Evolutionary conservation across 2,888 invertebrate genomes (phyloP), one percentile per base, ranked within the genome.

Genomic region (Conus canariensis): DNA sequence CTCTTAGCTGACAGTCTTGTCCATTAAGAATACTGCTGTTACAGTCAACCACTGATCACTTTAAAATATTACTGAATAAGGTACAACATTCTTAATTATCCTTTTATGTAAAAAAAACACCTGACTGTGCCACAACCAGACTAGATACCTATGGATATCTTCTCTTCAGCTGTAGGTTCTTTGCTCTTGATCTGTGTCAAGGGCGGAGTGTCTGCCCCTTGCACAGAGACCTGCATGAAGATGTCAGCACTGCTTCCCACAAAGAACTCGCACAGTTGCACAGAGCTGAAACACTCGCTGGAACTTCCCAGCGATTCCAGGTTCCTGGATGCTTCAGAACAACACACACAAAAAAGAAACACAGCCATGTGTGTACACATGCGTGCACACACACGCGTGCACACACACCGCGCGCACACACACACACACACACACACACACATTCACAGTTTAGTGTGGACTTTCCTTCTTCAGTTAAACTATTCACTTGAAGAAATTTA

Each of bases 281-380:
- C 91, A 3, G 93, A 92, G 9, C 90, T 91, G 87, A 90, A 91
- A 82, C 93, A 94, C 90, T 93, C 93, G 77, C 93, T 93, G 74
- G 91, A 87, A 22, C n/a, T 74, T 19, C 87, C 70, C 70, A 86
- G 86, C 4, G 86, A 86, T 14, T 86, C 64, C 86, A 86, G 60
- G 60, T 86, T 86, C 58, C 86, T 25, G 25, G 86, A 74, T 22
- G 74, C 87, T 74, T 30, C 1, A 45, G 45, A 85, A 30, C 60
- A 56, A 64, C 56, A 85, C 58, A 60, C 10, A 85, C 3, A 86
- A 14, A 86, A n/a, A 30, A 30, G 60, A 64, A 16, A 64, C 9
- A 64, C 60, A 64, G 16, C 9, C 9, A 64, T 64, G 60, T 10
- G 16, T 64, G 56, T 4, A 85, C 7, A 45, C 82, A 83, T 3